Percentiles rank a stretch among this genome's conserved stretches.
phyloP scores from a whole-genome alignment of 1,140 invertebrate genomes.

The Bombus huntii region DNA sequence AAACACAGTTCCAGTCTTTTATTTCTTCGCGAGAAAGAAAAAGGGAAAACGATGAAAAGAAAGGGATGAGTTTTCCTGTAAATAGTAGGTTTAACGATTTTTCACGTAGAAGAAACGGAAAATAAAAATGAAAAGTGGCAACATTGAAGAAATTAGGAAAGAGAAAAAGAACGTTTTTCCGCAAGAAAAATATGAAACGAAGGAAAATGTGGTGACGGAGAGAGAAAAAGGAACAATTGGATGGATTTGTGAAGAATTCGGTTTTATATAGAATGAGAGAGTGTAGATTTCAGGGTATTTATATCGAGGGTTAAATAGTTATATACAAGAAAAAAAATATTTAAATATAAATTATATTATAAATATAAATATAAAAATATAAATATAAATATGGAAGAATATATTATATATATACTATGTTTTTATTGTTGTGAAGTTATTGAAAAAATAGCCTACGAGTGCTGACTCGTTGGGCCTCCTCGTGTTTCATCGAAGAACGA shows the following conservation, averaged over 20 bases:
- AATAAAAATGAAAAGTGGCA: not conserved
- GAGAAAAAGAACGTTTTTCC: not conserved
- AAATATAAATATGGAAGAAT: constrained; percentile 44
- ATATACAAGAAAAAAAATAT: constrained; percentile 61
- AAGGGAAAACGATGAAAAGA: not conserved
- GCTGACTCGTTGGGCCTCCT: constrained; percentile 12
- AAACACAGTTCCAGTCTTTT: not conserved
- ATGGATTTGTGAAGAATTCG: constrained; percentile 10
- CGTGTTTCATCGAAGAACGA: constrained; percentile 42
- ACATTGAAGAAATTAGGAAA: not conserved
- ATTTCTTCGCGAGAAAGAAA: not conserved
- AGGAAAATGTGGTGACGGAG: not conserved
- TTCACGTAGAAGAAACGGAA: constrained; percentile 13
- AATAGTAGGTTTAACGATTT: constrained; percentile 63
- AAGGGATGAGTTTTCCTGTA: constrained; percentile 46
- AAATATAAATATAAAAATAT: constrained; percentile 44
- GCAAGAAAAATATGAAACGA: not conserved
- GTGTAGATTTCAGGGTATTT: constrained; percentile 74
- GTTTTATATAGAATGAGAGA: constrained; percentile 55
- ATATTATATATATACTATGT: constrained; percentile 63
- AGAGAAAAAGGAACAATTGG: not conserved
- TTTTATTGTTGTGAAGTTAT: constrained; percentile 68
- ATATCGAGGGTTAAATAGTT: constrained; percentile 70
- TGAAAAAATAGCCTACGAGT: constrained; percentile 7
- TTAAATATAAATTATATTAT: constrained; percentile 67